phyloP scores from a whole-genome alignment of 2,888 invertebrate species.

The Steinernema scapterisci region DNA sequence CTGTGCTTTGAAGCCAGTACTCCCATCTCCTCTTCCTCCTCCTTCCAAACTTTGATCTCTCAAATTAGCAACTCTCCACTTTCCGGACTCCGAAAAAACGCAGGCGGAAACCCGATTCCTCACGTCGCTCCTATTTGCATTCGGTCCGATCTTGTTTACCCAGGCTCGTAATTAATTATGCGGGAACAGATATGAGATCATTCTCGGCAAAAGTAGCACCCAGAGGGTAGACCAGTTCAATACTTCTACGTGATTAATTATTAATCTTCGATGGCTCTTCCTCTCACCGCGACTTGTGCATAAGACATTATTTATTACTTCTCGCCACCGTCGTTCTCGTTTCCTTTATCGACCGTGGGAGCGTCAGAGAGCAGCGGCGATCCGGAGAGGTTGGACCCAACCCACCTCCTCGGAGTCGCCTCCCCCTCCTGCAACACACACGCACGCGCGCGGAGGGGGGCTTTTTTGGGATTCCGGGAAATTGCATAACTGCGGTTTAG shows the following conservation, averaged over 20 bases:
- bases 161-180: conserved; percentile 11
- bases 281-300: background rate
- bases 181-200: background rate
- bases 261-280: conserved; percentile 21
- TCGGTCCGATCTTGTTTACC: conserved; percentile 3
- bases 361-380: background rate
- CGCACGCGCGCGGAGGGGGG: too few relatives aligned
- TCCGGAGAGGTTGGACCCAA: too few relatives aligned
- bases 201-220: conserved; percentile 5
- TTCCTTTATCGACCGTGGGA: conserved; percentile 6
- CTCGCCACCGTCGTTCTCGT: background rate
- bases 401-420: background rate
- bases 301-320: conserved; percentile 24
- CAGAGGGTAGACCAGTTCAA: background rate
- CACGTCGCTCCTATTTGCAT: conserved; percentile 19
- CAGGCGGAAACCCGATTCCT: conserved; percentile 14
- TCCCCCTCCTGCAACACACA: background rate
- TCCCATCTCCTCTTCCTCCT: background rate
- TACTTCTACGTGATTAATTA: conserved; percentile 22
- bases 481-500: too few relatives aligned
- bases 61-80: background rate
- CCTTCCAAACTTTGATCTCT: conserved; percentile 19
- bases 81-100: background rate
- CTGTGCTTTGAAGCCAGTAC: too few relatives aligned
- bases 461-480: too few relatives aligned